phyloP scores from a whole-genome alignment of 1,140 invertebrate genomes.

The Apolygus lucorum region DNA sequence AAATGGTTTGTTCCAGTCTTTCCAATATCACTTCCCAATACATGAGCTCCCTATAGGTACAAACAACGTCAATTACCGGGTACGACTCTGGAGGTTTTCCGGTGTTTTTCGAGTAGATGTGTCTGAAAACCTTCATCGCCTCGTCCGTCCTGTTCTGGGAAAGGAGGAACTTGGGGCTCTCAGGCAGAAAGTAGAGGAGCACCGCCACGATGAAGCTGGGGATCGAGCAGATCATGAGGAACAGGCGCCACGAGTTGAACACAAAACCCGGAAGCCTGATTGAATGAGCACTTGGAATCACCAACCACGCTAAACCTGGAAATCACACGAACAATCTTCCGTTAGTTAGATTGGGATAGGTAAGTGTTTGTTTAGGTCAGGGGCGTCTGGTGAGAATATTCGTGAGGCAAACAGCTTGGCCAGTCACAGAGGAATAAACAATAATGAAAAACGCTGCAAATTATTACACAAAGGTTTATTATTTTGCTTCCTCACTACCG shows the following conservation, averaged over 20 bases:
- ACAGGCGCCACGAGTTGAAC: slow-evolving; percentile 87
- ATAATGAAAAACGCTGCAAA: too few species aligned
- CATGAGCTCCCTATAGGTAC: slow-evolving; percentile 22
- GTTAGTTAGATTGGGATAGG: neutral
- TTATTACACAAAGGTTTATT: too few species aligned
- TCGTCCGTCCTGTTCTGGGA: slow-evolving; percentile 64
- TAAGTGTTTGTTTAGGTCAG: neutral
- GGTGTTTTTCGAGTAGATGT: slow-evolving; percentile 72
- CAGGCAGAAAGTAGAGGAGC: slow-evolving; percentile 72
- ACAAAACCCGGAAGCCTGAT: slow-evolving; percentile 44
- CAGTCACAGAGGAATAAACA: too few species aligned
- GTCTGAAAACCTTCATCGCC: slow-evolving; percentile 65
- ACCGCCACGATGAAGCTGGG: slow-evolving; percentile 77
- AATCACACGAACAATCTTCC: neutral
- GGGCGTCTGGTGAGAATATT: too few species aligned
- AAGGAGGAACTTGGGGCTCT: slow-evolving; percentile 83
- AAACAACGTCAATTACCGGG: slow-evolving; percentile 38
- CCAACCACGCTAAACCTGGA: slow-evolving; percentile 70
- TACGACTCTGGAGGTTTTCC: slow-evolving; percentile 61
- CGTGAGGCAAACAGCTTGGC: too few species aligned
- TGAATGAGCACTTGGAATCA: slow-evolving; percentile 55
- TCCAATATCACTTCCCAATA: slow-evolving; percentile 6
- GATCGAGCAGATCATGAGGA: slow-evolving; percentile 73
- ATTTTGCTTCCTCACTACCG: too few species aligned
- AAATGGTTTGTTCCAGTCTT: too few species aligned